Base-by-base conservation (phyloP, 2,888 invertebrate species). In the Luperina testacea region DNA sequence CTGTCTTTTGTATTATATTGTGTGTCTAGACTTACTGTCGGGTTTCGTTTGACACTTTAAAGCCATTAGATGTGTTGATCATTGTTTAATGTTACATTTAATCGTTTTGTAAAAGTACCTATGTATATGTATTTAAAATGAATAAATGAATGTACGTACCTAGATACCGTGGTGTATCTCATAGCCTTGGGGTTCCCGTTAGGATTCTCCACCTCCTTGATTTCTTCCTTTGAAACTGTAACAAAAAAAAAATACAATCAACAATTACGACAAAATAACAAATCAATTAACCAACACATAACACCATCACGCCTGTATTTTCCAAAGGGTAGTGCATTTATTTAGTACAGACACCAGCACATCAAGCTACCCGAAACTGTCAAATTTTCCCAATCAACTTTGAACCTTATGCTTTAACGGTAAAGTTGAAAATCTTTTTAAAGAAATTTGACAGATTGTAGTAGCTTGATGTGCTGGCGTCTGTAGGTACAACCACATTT, bases 91-190 rank as follows among this genome's bases (percentile, higher is more conserved):
- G 57, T 57, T n/a, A n/a, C 0, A n/a, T n/a, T 59, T 5, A 13
- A 11, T 11, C 11, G 57, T n/a, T 57, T n/a, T 9, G 24, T n/a
- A 8, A 53, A 53, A 24, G 20, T 24, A 53, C 53, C 53, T 24
- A 24, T 17, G 24, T 20, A 17, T 53, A 57, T 24, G 3, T 24
- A 57, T n/a, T 3, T 57, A 11, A 8, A 48, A 17, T 8, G 3
- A 42, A 45, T 24, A 63, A 32, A 72, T 1, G 5, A 1, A 32
- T 38, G 15, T 53, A 53, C 59, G 1, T 92, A 97, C 97, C 95
- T 95, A 3, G 97, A 97, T 77, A 96, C 87, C 0, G 97, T 96
- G 0, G 96, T 97, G 75, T 95, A 97, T 92, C 97, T 92, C 53
- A 92, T 93, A 0, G 94, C 90, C 73, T 97, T 97, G 0, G 93